phyloP scores from a whole-genome alignment of 2,113 vertebrate genomes.

The Tapirus terrestris region DNA sequence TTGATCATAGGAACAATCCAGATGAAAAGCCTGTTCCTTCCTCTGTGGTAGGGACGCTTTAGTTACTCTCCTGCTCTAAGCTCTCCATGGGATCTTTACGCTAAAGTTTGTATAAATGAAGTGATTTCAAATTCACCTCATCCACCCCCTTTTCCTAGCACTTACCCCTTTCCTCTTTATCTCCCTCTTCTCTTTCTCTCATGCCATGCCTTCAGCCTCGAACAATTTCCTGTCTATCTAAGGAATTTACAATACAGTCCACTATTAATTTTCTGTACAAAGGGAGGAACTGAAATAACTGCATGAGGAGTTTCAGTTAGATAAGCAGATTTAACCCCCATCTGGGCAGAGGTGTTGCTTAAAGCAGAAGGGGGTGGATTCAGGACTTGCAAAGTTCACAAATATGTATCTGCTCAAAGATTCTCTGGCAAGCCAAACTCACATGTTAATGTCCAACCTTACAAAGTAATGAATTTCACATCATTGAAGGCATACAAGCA shows the following conservation, averaged over 20 bases:
- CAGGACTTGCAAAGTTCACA: neutral
- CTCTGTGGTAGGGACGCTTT: neutral
- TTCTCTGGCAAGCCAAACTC: neutral
- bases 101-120: neutral
- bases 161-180: neutral
- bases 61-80: neutral
- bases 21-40: neutral
- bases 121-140: neutral
- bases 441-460: neutral
- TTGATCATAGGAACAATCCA: neutral
- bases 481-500: neutral
- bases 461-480: neutral
- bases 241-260: neutral
- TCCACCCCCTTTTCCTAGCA: neutral
- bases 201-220: neutral
- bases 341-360: neutral
- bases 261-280: neutral
- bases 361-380: neutral
- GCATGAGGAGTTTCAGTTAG: neutral
- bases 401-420: neutral
- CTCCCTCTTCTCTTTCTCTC: neutral
- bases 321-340: conserved; percentile 15
- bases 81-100: neutral
- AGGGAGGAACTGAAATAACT: neutral
- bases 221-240: neutral